Evolutionary conservation across 2,888 invertebrate species (phyloP).

Genomic region (Eilema depressum): DNA sequence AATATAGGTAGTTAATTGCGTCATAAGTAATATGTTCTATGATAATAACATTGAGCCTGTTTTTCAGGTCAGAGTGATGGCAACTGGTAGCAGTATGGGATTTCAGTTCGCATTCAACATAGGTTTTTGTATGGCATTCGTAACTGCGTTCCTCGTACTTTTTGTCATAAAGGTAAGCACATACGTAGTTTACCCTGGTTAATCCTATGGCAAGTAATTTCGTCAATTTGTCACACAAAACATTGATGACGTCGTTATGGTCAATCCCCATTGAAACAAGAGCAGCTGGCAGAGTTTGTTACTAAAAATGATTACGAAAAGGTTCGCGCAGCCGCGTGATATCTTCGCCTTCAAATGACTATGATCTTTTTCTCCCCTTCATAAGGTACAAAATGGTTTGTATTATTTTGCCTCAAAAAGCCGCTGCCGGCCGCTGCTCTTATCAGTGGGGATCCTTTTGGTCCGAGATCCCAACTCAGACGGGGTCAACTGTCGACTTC

Average conservation of each 20-base stretch:
- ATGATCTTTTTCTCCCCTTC: too few relatives aligned
- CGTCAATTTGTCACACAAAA: not conserved
- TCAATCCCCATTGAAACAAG: too few relatives aligned
- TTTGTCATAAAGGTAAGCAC: slow-evolving; percentile 81
- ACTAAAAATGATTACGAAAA: too few relatives aligned
- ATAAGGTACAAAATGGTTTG: too few relatives aligned
- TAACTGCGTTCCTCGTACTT: slow-evolving; percentile 89
- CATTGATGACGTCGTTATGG: too few relatives aligned
- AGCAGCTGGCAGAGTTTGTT: too few relatives aligned
- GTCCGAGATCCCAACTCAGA: not conserved
- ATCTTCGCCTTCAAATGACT: too few relatives aligned
- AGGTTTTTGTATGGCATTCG: slow-evolving; percentile 93
- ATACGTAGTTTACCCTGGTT: not conserved
- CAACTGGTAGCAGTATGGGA: slow-evolving; percentile 81
- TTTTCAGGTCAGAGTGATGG: slow-evolving; percentile 78
- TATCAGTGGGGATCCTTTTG: too few relatives aligned
- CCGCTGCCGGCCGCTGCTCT: too few relatives aligned
- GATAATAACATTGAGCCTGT: not conserved
- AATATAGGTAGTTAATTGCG: not conserved
- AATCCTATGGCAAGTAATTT: not conserved
- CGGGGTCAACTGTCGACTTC: too few relatives aligned
- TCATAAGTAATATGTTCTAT: not conserved
- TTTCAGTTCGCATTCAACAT: slow-evolving; percentile 90
- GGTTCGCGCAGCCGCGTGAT: too few relatives aligned
- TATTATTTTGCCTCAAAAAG: too few relatives aligned